These are phyloP conservation scores for Chymomyza caudatula DNA, from an alignment of 2,888 invertebrate genomes.

Conservation along the genomic window DNA sequence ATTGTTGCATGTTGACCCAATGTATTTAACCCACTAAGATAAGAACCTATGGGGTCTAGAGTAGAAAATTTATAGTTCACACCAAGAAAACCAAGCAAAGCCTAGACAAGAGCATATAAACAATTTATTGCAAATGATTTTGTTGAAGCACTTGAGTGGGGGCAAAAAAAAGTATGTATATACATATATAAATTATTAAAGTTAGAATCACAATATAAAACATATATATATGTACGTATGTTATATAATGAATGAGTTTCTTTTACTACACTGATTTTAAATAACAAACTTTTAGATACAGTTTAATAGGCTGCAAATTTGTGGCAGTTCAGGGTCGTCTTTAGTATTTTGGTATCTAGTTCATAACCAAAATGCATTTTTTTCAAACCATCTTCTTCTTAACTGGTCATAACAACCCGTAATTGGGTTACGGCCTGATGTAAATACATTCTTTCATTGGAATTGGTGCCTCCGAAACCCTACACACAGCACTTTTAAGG, in stretches of 20 bases:
- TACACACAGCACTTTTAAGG: no score
- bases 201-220: not conserved
- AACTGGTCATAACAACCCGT: no score
- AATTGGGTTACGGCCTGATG: no score
- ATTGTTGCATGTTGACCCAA: conserved; percentile 65
- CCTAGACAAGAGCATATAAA: not conserved
- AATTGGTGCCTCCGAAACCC: no score
- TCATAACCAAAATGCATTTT: conserved; percentile 4
- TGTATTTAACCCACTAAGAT: conserved; percentile 60
- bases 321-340: not conserved
- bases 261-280: not conserved
- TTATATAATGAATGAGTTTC: not conserved
- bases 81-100: conserved; percentile 15
- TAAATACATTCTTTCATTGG: no score
- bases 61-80: conserved; percentile 61
- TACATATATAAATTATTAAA: no score
- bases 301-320: not conserved
- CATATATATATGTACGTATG: not conserved
- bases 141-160: conserved; percentile 52
- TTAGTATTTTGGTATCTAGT: not conserved
- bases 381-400: no score
- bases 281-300: not conserved
- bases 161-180: conserved; percentile 12
- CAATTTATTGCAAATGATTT: conserved; percentile 59
- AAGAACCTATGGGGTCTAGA: conserved; percentile 18